Percentiles rank a stretch among this genome's conserved stretches.
Conservation (phyloP, 2,888 invertebrate species). For the Rhopalosiphum nymphaeae region DNA sequence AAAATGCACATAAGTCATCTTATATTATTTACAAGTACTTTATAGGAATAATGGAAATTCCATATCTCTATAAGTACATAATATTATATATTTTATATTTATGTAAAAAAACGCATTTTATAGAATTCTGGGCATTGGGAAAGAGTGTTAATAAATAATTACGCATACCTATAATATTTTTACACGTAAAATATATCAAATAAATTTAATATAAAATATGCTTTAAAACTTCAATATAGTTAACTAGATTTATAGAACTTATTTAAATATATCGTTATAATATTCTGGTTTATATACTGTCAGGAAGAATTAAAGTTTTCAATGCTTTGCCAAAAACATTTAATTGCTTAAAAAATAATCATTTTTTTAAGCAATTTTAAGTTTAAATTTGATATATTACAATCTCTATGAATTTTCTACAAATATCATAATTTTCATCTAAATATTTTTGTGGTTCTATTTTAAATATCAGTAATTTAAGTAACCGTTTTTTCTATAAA, state of each 20-base stretch:
- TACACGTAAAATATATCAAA: not conserved
- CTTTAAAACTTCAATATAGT: not conserved
- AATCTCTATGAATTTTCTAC: not conserved
- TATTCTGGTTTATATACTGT: conserved; percentile 36
- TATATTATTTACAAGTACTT: not conserved
- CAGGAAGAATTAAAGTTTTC: conserved; percentile 1
- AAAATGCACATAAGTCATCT: not conserved
- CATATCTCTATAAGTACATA: not conserved
- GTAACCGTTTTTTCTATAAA: not conserved
- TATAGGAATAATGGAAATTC: not conserved
- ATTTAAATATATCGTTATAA: conserved; percentile 14
- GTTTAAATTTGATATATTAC: not conserved
- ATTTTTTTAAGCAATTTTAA: conserved; percentile 23
- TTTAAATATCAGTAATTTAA: not conserved
- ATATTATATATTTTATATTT: not conserved
- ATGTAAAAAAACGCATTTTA: not conserved
- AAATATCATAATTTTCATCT: not conserved
- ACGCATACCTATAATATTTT: not conserved
- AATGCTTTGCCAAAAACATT: conserved; percentile 34
- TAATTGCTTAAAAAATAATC: conserved; percentile 24
- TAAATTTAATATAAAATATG: not conserved
- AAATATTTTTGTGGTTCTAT: not conserved
- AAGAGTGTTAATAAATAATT: not conserved
- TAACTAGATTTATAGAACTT: not conserved
- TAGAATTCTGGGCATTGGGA: not conserved